These are phyloP conservation scores for Ascidia mentula DNA, from an alignment of 23 tunicate species.

Conservation along the genomic window DNA sequence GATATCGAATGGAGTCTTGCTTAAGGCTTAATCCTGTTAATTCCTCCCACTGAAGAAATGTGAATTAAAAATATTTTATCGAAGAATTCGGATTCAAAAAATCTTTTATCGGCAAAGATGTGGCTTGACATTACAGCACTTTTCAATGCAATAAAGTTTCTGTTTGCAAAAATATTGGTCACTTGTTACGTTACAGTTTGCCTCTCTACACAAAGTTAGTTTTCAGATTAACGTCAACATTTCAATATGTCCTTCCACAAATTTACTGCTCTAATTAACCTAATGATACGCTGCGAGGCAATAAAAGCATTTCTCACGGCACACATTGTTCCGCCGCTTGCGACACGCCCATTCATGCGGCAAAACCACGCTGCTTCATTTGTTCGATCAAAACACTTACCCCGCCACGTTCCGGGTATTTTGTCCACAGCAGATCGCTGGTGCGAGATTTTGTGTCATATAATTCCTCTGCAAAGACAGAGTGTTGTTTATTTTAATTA, in stretches of 20 bases:
- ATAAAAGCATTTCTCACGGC: neutral
- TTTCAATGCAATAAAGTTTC: too few species aligned
- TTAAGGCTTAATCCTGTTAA: slow-evolving; percentile 57
- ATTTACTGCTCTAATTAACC: slow-evolving; percentile 7
- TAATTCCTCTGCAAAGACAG: slow-evolving; percentile 38
- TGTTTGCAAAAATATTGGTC: too few species aligned
- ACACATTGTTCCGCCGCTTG: neutral
- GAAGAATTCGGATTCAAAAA: too few species aligned
- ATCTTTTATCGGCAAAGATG: too few species aligned
- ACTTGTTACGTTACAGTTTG: too few species aligned
- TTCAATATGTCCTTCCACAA: too few species aligned
- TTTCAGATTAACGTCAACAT: too few species aligned
- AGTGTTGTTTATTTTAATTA: neutral
- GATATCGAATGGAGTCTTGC: slow-evolving; percentile 47
- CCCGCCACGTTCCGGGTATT: slow-evolving; percentile 32
- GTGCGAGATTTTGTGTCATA: slow-evolving; percentile 54
- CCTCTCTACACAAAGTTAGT: too few species aligned
- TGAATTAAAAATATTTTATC: too few species aligned
- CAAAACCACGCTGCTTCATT: too few species aligned
- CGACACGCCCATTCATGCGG: neutral
- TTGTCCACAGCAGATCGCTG: slow-evolving; percentile 64
- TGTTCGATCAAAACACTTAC: slow-evolving; percentile 36
- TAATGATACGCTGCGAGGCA: slow-evolving; percentile 8
- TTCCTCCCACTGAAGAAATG: slow-evolving; percentile 99
- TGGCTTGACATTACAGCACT: too few species aligned